These are phyloP conservation scores for Centropristis striata DNA, from an alignment of 2,113 vertebrate species.

Conservation along the genomic window DNA sequence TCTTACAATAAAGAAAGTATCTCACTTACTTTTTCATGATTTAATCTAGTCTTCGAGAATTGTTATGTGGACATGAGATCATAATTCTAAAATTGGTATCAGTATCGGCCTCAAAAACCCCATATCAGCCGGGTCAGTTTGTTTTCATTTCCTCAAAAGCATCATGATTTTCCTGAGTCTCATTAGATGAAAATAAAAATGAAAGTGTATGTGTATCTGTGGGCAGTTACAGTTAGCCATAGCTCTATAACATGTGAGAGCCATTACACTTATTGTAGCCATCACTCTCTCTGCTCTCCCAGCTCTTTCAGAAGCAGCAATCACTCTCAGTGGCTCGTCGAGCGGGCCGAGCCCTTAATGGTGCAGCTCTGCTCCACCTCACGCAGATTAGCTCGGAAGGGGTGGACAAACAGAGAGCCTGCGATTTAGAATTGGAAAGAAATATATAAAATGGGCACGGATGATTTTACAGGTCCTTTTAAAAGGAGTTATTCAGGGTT, in stretches of 20 bases:
- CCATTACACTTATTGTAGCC: constrained; percentile 89
- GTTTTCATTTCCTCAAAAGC: constrained; percentile 30
- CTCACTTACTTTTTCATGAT: constrained; percentile 21
- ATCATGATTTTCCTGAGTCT: constrained; percentile 15
- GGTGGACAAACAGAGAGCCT: constrained; percentile 81
- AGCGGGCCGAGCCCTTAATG: constrained; percentile 86
- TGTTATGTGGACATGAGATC: constrained; percentile 11
- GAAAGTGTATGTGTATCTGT: constrained; percentile 79
- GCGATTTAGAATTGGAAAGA: constrained; percentile 83
- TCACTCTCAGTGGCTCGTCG: constrained; percentile 86
- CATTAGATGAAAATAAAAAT: constrained; percentile 58
- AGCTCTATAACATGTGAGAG: constrained; percentile 88
- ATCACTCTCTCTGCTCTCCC: constrained; percentile 76
- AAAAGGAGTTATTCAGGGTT: constrained; percentile 83
- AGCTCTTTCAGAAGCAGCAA: constrained; percentile 88
- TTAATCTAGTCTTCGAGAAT: constrained; percentile 15
- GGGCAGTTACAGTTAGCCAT: constrained; percentile 81
- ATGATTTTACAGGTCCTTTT: constrained; percentile 90
- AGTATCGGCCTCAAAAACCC: too few relatives aligned
- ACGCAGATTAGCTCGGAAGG: constrained; percentile 91
- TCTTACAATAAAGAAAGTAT: constrained; percentile 52
- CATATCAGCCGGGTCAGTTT: too few relatives aligned
- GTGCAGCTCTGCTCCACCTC: constrained; percentile 89
- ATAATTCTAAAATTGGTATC: neutral
- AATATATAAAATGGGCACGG: constrained; percentile 81